Conservation (phyloP, 2,113 vertebrate species). For the Triplophysa siluroides region DNA sequence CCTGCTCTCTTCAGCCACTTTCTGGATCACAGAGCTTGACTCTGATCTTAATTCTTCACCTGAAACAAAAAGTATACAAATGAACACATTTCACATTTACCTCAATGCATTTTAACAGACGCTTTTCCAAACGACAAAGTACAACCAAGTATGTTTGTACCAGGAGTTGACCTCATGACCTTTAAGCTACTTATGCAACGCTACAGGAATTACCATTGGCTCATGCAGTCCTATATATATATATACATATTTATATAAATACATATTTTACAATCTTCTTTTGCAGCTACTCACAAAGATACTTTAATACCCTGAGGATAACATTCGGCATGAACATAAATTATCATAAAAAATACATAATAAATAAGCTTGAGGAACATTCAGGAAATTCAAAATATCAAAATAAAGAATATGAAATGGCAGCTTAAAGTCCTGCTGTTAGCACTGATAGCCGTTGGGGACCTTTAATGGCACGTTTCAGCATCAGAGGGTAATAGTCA, state of each 20-base stretch:
- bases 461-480: slow-evolving; percentile 36
- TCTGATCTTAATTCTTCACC: slow-evolving; percentile 76
- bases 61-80: slow-evolving; percentile 48
- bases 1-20: slow-evolving; percentile 81
- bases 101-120: too few species aligned
- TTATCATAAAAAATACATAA: neutral
- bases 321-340: neutral
- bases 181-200: too few species aligned
- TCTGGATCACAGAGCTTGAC: slow-evolving; percentile 79
- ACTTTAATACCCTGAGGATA: neutral
- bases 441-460: slow-evolving; percentile 12
- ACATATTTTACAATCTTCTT: neutral
- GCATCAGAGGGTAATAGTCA: slow-evolving; percentile 30
- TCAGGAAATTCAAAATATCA: slow-evolving; percentile 11
- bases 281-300: neutral
- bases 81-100: neutral
- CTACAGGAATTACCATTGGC: too few species aligned
- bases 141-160: too few species aligned
- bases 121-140: too few species aligned
- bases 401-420: slow-evolving; percentile 3
- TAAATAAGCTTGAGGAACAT: neutral
- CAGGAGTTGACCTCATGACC: too few species aligned
- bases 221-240: too few species aligned
- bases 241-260: too few species aligned
- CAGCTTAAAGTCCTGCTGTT: slow-evolving; percentile 14